Conservation (phyloP, 2,797 vertebrate genomes). For the Perdix hodgsoniae region DNA sequence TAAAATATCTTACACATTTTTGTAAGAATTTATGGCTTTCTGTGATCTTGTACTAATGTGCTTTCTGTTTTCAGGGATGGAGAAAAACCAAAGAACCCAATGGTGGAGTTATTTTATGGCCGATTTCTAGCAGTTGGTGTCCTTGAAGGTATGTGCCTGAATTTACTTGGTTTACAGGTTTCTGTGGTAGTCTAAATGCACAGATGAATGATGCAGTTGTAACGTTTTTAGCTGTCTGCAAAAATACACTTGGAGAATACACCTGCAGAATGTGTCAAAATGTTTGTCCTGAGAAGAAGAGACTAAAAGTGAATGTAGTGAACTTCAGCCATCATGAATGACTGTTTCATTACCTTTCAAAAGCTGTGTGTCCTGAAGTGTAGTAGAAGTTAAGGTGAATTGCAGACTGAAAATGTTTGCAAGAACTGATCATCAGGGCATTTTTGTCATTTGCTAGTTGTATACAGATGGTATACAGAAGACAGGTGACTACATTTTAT, state of each 20-base stretch:
- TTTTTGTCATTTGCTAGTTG: background rate
- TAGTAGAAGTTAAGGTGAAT: background rate
- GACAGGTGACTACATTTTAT: background rate
- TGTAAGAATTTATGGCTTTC: background rate
- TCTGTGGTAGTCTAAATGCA: background rate
- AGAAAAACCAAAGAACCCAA: constrained; percentile 98
- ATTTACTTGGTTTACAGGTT: background rate
- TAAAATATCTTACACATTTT: background rate
- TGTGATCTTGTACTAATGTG: background rate
- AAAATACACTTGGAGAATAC: background rate
- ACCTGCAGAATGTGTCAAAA: fast-evolving
- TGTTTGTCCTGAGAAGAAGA: background rate
- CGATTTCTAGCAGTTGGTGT: constrained; percentile 96
- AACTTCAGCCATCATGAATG: background rate
- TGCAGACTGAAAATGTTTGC: background rate
- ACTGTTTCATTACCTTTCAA: background rate
- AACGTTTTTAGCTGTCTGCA: background rate
- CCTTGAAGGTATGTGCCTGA: constrained; percentile 89
- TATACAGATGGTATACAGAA: background rate
- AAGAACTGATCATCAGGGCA: too few species aligned
- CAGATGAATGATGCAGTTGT: background rate
- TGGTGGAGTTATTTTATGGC: constrained; percentile 98
- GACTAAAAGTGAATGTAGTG: background rate
- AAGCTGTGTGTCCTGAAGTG: background rate
- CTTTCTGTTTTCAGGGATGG: constrained; percentile 86